Evolutionary conservation across 2,888 invertebrate genomes (phyloP).

Genomic region (Terebella lapidaria): DNA sequence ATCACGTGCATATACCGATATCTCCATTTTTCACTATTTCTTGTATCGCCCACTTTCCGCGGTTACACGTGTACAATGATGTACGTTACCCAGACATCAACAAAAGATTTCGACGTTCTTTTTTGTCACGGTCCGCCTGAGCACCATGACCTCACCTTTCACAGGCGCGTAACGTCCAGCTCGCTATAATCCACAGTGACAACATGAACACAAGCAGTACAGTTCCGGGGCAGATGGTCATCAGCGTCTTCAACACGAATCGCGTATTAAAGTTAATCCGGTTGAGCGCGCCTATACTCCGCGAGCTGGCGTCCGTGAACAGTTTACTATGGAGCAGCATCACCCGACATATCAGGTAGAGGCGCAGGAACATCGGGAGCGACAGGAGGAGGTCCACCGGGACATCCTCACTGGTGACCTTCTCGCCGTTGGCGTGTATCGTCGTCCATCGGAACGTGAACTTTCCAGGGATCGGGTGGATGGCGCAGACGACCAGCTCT

Average conservation of each 20-base stretch:
- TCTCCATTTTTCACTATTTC: too few species aligned
- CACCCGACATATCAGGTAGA: constrained; percentile 98
- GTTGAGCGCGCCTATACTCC: constrained; percentile 64
- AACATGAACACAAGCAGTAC: constrained; percentile 99
- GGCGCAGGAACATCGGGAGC: constrained; percentile 97
- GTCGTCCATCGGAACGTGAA: constrained; percentile 56
- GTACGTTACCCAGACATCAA: neutral
- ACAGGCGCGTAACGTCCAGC: constrained; percentile 97
- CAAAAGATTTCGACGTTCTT: too few species aligned
- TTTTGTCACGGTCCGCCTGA: too few species aligned
- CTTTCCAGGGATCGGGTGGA: constrained; percentile 64
- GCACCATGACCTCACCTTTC: constrained; percentile 94
- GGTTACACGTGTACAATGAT: too few species aligned
- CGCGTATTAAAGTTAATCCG: constrained; percentile 70
- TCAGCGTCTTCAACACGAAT: constrained; percentile 94
- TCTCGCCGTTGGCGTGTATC: constrained; percentile 28
- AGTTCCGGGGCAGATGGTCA: constrained; percentile 99
- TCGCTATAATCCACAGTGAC: constrained; percentile 98
- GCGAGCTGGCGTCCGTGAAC: constrained; percentile 98
- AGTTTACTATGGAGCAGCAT: constrained; percentile 99
- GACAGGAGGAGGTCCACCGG: constrained; percentile 84
- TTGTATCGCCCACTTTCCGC: too few species aligned
- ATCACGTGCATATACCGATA: too few species aligned
- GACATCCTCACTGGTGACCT: constrained; percentile 31
- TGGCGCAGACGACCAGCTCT: constrained; percentile 82